Percentiles rank a stretch among this genome's conserved stretches.
phyloP scores from a whole-genome alignment of 2,888 invertebrate species.

The Ischnus inquisitorius region DNA sequence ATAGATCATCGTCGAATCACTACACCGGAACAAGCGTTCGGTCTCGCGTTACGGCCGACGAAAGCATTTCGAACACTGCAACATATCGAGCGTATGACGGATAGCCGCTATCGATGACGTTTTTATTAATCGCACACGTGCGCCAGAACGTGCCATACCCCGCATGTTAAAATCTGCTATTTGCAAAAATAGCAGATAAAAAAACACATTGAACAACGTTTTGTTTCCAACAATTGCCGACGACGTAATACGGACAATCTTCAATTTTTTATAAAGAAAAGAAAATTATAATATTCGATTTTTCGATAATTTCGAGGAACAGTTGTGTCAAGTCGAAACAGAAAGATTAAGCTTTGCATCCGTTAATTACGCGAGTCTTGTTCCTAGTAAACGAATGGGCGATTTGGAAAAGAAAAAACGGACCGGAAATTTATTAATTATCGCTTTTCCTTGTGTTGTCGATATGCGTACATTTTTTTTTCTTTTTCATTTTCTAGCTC shows the following conservation, averaged over 20 bases:
- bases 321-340: background rate
- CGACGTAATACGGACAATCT: too few relatives aligned
- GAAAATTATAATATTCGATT: background rate
- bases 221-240: too few relatives aligned
- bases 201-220: background rate
- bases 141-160: background rate
- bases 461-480: background rate
- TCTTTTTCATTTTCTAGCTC: background rate
- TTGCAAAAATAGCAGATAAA: background rate
- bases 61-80: background rate
- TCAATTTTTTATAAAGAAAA: background rate
- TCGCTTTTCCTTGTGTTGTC: too few relatives aligned
- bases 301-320: background rate
- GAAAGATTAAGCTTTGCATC: background rate
- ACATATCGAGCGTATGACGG: background rate
- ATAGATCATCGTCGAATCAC: constrained; percentile 31
- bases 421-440: too few relatives aligned
- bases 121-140: constrained; percentile 4
- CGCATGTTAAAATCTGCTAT: background rate
- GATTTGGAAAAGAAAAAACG: too few relatives aligned
- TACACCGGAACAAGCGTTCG: background rate
- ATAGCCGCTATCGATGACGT: constrained; percentile 31
- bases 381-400: too few relatives aligned
- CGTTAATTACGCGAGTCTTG: background rate
- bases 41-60: constrained; percentile 11